Evolutionary conservation across 2,113 vertebrate species (phyloP), one percentile per base, ranked within the genome.

Genomic region (Urocolius indicus): DNA sequence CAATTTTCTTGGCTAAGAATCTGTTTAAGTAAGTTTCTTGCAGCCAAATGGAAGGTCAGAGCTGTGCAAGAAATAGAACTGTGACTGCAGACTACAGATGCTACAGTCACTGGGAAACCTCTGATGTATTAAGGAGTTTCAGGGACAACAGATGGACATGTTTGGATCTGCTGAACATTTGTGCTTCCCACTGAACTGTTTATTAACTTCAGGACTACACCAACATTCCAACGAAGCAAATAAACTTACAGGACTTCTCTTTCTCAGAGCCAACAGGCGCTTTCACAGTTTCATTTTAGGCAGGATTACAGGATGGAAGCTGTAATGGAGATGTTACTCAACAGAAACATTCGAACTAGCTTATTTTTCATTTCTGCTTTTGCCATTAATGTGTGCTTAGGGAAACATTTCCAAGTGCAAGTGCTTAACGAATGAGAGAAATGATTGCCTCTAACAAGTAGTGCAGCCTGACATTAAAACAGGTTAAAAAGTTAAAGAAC

Each of bases 21-120:
- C 48, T 88, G 68, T 62, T 91, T 73, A 89, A 95, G 89, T 65
- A 89, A 41, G 54, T 49, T 87, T 90, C 76, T 75, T 84, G 41
- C 58, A 76, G 83, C 69, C 84, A 94, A 88, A 89, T 6, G 20
- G 77, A 93, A 92, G 88, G 90, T 83, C 71, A 77, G 73, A 57
- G 46, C 73, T 76, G 34, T 3, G 21, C 41, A 92, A 89, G 93
- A 96, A 95, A 93, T 87, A 93, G 89, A 95, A 93, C 49, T 65
- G 68, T 90, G 85, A 95, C 83, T 95, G 74, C 21, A 94, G 89
- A 94, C 78, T 91, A 73, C 95, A 93, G 87, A 95, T 95, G 94
- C 93, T 90, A 93, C 76, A 86, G 76, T 93, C 92, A 90, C 87
- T 94, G 94, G 82, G 94, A 97, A 95, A 93, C 84, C 80, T 96